Percentiles rank a stretch among this genome's conserved stretches.
phyloP scores from a whole-genome alignment of 2,888 invertebrate genomes.

The Clepsis dumicolana region DNA sequence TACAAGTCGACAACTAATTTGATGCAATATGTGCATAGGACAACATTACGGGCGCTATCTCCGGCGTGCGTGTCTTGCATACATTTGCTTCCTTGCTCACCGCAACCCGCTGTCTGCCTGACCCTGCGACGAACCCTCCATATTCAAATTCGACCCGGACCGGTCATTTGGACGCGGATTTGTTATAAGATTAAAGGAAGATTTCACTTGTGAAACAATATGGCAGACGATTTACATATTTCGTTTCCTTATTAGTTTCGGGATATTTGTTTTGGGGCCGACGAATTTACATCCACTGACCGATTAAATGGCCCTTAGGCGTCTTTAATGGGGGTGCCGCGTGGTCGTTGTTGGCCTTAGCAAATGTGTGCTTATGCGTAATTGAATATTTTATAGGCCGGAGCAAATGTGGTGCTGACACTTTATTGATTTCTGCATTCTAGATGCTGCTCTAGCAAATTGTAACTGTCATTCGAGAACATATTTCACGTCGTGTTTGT shows the following conservation, averaged over 20 bases:
- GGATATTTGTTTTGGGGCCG: constrained; percentile 86
- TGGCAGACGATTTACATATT: constrained; percentile 86
- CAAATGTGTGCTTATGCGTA: constrained; percentile 86
- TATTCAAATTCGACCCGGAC: constrained; percentile 83
- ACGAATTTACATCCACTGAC: constrained; percentile 86
- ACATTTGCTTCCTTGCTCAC: constrained; percentile 78
- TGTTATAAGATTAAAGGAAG: constrained; percentile 87
- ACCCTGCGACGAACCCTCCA: constrained; percentile 80
- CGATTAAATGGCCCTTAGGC: constrained; percentile 87
- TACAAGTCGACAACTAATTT: constrained; percentile 87
- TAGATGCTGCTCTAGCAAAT: constrained; percentile 30
- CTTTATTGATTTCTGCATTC: constrained; percentile 72
- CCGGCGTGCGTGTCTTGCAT: constrained; percentile 84
- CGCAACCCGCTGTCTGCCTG: constrained; percentile 75
- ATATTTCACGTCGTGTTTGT: constrained; percentile 55
- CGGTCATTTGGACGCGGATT: constrained; percentile 87
- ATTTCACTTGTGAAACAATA: constrained; percentile 87
- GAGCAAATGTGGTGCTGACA: constrained; percentile 76
- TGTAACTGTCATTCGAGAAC: constrained; percentile 46
- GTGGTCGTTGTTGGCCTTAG: constrained; percentile 85
- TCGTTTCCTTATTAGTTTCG: constrained; percentile 87
- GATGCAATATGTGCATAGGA: constrained; percentile 87
- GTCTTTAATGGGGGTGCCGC: constrained; percentile 86
- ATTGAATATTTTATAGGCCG: constrained; percentile 85
- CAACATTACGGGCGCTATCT: constrained; percentile 84